phyloP scores from a whole-genome alignment of 2,113 vertebrate genomes.

The Chaetorhynchus papuensis region DNA sequence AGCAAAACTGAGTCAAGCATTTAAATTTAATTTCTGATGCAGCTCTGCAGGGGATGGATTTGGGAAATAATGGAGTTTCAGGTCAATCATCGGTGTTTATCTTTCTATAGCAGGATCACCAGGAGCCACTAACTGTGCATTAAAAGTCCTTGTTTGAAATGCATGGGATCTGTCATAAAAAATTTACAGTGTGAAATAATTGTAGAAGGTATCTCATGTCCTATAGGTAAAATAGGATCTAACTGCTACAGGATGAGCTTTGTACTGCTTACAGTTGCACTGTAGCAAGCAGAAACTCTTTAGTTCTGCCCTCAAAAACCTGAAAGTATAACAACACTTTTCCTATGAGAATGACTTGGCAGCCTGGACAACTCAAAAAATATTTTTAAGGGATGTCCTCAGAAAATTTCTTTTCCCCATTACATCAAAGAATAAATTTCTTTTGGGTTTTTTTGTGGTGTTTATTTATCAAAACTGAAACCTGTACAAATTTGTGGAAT shows the following conservation, averaged over 20 bases:
- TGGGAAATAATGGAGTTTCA: not conserved
- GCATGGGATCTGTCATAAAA: not conserved
- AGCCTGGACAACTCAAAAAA: not conserved
- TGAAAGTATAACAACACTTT: not conserved
- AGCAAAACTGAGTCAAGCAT: not conserved
- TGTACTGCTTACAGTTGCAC: not conserved
- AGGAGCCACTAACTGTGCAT: not conserved
- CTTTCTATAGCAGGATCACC: not conserved
- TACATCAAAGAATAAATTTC: not conserved
- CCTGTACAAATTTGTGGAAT: not conserved
- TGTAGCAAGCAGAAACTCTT: not conserved
- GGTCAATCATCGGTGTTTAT: not conserved
- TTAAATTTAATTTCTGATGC: not conserved
- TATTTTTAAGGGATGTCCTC: not conserved
- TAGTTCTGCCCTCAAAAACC: not conserved
- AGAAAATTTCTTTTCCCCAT: not conserved
- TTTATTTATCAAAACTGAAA: not conserved
- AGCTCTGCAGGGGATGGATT: not conserved
- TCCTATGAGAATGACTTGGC: not conserved
- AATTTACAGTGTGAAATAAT: not conserved
- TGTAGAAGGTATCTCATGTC: not conserved
- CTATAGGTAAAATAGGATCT: not conserved
- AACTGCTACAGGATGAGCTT: not conserved
- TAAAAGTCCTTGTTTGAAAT: not conserved
- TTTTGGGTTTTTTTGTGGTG: rapidly evolving